These are phyloP conservation scores for Esox lucius DNA, from an alignment of 2,797 vertebrate genomes.

Conservation along the genomic window DNA sequence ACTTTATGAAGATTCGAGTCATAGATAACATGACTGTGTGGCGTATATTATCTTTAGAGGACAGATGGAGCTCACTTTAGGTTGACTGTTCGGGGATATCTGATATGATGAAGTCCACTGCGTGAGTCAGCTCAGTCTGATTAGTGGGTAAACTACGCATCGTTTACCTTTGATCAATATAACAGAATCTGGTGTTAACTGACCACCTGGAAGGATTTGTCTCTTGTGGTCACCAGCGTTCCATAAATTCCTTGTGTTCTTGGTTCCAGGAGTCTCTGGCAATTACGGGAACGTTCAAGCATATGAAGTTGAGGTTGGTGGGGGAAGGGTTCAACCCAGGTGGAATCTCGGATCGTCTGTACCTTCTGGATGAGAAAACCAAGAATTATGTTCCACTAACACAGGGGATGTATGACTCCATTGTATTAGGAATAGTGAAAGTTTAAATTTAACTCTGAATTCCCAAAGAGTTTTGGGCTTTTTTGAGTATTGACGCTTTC, in stretches of 20 bases:
- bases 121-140: neutral
- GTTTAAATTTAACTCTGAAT: constrained; percentile 48
- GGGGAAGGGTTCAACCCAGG: constrained; percentile 72
- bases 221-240: neutral
- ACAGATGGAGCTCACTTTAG: too few species aligned
- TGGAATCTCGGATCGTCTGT: constrained; percentile 62
- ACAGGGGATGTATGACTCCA: constrained; percentile 58
- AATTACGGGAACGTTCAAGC: constrained; percentile 74
- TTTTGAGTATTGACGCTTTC: too few species aligned
- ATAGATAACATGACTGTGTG: too few species aligned
- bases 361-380: constrained; percentile 69
- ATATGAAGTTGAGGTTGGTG: constrained; percentile 67
- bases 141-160: neutral
- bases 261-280: constrained; percentile 43
- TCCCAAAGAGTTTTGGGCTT: neutral
- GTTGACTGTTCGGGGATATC: neutral
- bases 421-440: constrained; percentile 54
- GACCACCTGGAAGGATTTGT: too few species aligned
- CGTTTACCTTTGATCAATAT: neutral
- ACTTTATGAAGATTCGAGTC: too few species aligned
- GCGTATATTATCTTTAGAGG: too few species aligned
- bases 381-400: constrained; percentile 68
- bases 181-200: neutral
- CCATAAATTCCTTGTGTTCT: neutral
- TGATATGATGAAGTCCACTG: neutral